Evolutionary conservation across 2,797 vertebrate genomes (phyloP), one percentile per base, ranked within the genome.

Genomic region (Glyptemys insculpta): DNA sequence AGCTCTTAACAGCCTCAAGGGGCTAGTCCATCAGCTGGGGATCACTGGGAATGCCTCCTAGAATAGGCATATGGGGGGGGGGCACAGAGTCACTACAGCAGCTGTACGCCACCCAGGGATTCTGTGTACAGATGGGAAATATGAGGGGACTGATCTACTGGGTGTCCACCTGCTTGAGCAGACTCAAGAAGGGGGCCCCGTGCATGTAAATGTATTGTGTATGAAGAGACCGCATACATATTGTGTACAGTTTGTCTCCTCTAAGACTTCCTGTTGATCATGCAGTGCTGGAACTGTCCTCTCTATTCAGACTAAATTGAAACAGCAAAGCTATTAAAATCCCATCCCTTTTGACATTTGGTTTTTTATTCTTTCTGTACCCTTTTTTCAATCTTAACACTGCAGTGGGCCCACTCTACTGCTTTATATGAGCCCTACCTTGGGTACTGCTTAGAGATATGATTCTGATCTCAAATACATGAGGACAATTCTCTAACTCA

Each of bases 131-230:
- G 12, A 31, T 81, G 12, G 10, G n/a, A 19, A 85, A 18, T 47
- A 25, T 91, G 44, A 76, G 92, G 9, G 44, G 56, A 76, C 11
- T 85, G 50, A 29, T 93, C 93, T 92, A 82, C 85, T 89, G 44
- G n/a, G 3, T 10, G 82, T 16, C 9, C 59, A 62, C 23, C 2
- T 89, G 5, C 87, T 89, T 87, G 53, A 87, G 72, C 41, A 88
- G 37, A 87, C 23, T 79, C 27, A 12, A 59, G 59, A 89, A 93
- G 4, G 0, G 34, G 8, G 29, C 86, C 93, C 53, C 83, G 34
- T 18, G 6, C 11, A 6, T 80, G 49, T 86, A 65, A 74, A n/a
- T 84, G 47, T 82, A 62, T 56, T 74, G 12, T 68, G 65, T 54
- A 44, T 8, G 25, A 87, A 62, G 4, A 68, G 8, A 25, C 10